phyloP scores from a whole-genome alignment of 2,888 invertebrate species.

The Fabriciana adippe region DNA sequence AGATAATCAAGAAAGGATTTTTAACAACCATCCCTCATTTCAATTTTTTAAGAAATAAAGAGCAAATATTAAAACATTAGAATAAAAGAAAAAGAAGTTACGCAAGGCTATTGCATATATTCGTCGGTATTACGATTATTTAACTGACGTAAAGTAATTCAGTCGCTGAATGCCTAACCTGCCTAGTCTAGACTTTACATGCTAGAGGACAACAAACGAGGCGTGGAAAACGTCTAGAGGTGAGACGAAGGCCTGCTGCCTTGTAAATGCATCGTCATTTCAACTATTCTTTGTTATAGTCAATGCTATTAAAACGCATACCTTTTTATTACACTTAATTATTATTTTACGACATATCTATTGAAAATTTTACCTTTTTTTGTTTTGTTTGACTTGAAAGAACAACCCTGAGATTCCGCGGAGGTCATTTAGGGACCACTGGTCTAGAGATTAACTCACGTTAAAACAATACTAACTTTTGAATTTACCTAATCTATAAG shows the following conservation, averaged over 20 bases:
- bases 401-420: too few species aligned
- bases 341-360: neutral
- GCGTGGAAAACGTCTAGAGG: slow-evolving; percentile 68
- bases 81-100: slow-evolving; percentile 1
- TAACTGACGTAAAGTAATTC: slow-evolving; percentile 24
- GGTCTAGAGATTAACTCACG: too few species aligned
- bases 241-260: slow-evolving; percentile 65
- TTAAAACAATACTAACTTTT: too few species aligned
- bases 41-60: neutral
- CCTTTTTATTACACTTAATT: slow-evolving; percentile 1
- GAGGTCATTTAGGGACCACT: too few species aligned
- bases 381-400: too few species aligned
- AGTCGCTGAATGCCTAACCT: slow-evolving; percentile 46
- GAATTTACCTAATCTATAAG: too few species aligned
- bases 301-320: slow-evolving; percentile 14
- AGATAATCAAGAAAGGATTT: too few species aligned
- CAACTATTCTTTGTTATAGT: slow-evolving; percentile 32
- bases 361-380: neutral
- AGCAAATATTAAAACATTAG: neutral
- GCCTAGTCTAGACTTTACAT: slow-evolving; percentile 65
- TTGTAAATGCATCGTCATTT: slow-evolving; percentile 61
- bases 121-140: slow-evolving; percentile 15
- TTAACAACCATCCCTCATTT: too few species aligned
- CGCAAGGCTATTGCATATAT: slow-evolving; percentile 17
- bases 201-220: slow-evolving; percentile 63